Conservation (phyloP, 30 jellyfish, hydroid and myxozoan genomes). For the Hydractinia symbiolongicarpus region DNA sequence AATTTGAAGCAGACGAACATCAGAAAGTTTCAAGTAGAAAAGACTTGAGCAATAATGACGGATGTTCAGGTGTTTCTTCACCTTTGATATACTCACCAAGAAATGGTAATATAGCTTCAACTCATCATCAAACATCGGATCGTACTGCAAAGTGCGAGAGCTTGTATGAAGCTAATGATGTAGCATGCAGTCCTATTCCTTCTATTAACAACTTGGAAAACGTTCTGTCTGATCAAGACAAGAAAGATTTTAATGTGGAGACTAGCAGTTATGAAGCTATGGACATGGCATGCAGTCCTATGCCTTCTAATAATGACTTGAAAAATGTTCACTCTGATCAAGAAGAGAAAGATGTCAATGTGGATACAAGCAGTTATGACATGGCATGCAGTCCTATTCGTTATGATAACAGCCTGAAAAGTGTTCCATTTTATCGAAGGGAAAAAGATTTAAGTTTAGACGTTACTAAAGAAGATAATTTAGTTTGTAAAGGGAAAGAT, state of each 20-base stretch:
- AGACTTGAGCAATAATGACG: too few species aligned
- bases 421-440: not conserved
- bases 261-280: slow-evolving; percentile 21
- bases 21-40: too few species aligned
- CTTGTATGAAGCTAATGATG: slow-evolving; percentile 12
- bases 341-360: not conserved
- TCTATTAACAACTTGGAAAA: too few species aligned
- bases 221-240: not conserved
- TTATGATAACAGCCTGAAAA: too few species aligned
- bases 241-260: not conserved
- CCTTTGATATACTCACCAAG: too few species aligned
- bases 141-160: not conserved
- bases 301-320: not conserved
- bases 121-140: too few species aligned
- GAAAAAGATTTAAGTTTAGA: not conserved
- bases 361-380: slow-evolving; percentile 6
- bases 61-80: too few species aligned
- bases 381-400: slow-evolving; percentile 33
- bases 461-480: not conserved
- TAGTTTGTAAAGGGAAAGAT: too few species aligned
- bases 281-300: slow-evolving; percentile 37
- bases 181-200: slow-evolving; percentile 12
- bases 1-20: too few species aligned
- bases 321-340: not conserved
- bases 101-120: too few species aligned